Conservation (phyloP, 2,888 invertebrate genomes). For the Himalopsyche kuldschensis region DNA sequence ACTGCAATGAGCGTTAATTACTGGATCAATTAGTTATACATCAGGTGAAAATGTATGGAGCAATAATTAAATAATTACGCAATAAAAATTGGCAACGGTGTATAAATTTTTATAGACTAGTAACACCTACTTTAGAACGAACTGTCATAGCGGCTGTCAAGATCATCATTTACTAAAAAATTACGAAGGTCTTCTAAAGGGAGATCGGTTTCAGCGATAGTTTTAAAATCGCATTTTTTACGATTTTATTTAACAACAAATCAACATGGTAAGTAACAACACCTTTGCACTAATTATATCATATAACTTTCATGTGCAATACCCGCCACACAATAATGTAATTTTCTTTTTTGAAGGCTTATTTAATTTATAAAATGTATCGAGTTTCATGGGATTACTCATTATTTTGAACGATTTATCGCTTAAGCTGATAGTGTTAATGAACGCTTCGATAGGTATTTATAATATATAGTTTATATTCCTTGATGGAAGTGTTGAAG, state of each 20-base stretch:
- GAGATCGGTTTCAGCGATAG: neutral
- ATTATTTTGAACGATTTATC: no score
- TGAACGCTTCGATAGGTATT: no score
- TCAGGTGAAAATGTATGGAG: no score
- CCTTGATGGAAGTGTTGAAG: no score
- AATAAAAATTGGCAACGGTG: neutral
- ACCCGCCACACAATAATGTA: neutral
- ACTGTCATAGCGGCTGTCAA: slow-evolving; percentile 1
- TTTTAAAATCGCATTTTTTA: neutral
- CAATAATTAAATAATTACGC: no score
- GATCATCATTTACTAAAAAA: neutral
- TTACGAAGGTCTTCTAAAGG: neutral
- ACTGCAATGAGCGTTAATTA: no score
- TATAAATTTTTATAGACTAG: neutral
- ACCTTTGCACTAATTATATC: neutral
- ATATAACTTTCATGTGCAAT: neutral
- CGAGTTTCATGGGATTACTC: neutral
- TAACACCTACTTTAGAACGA: neutral
- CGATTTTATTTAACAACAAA: neutral
- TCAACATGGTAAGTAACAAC: neutral
- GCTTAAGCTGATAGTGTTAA: no score
- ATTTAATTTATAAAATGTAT: neutral
- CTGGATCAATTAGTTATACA: no score
- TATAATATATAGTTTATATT: no score
- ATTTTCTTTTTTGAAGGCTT: neutral